These are phyloP conservation scores for Colius striatus DNA, from an alignment of 2,113 vertebrate species.

Conservation along the genomic window DNA sequence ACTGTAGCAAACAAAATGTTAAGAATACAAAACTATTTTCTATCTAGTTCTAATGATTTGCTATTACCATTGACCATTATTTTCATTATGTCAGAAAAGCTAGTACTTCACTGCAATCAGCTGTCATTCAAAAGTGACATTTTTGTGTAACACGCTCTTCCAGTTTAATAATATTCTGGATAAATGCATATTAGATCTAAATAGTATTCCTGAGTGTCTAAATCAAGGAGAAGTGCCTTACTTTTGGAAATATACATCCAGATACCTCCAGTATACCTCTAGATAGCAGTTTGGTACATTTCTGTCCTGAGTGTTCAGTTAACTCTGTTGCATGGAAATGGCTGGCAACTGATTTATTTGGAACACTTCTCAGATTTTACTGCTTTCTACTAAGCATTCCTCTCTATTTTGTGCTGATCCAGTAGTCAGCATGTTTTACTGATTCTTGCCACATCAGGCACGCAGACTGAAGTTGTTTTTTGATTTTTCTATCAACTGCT, in stretches of 20 bases:
- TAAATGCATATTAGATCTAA: background rate
- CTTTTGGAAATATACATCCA: background rate
- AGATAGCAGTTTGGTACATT: background rate
- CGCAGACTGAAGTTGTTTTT: background rate
- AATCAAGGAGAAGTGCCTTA: background rate
- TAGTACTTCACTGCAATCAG: background rate
- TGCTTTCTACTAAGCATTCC: background rate
- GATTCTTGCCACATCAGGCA: background rate
- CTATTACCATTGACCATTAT: background rate
- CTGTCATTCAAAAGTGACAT: background rate
- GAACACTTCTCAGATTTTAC: background rate
- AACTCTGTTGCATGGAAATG: background rate
- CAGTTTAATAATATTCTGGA: background rate
- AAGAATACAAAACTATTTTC: background rate
- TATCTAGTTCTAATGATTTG: background rate
- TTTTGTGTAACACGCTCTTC: background rate
- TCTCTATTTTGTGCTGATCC: background rate
- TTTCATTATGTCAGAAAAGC: background rate
- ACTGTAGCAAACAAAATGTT: background rate
- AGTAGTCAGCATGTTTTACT: background rate
- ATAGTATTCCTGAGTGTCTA: background rate
- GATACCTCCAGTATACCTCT: background rate
- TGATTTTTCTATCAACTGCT: constrained; percentile 54
- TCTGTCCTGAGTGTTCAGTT: background rate
- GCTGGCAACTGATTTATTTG: background rate